Percentiles rank a stretch among this genome's conserved stretches.
These are phyloP conservation scores for Lasioglossum lativentre DNA, from an alignment of 2,888 invertebrate genomes.

Conservation along the genomic window DNA sequence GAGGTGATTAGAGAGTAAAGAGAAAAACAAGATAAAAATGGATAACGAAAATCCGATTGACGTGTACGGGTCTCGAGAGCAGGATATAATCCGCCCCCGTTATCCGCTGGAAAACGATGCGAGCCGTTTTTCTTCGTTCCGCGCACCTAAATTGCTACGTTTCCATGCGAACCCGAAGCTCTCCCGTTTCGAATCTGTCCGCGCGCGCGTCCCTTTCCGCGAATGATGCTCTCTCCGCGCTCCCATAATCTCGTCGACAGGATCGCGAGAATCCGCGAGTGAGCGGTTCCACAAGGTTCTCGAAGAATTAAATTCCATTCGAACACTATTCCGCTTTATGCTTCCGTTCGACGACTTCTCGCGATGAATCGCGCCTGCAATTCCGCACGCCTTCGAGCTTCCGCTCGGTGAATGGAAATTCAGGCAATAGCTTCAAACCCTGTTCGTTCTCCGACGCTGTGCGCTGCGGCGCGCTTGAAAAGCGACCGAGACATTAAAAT, in stretches of 20 bases:
- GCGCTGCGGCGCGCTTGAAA: neutral
- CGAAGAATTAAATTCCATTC: slow-evolving; percentile 42
- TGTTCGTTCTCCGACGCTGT: neutral
- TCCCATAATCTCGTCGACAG: slow-evolving; percentile 43
- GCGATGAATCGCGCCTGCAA: neutral
- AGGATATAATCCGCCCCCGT: slow-evolving; percentile 15
- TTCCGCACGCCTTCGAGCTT: neutral
- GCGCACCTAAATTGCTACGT: slow-evolving; percentile 46
- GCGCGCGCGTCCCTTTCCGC: slow-evolving; percentile 49
- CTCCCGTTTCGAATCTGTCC: slow-evolving; percentile 39
- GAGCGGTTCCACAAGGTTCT: slow-evolving; percentile 5
- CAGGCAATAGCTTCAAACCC: neutral
- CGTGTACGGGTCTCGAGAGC: neutral
- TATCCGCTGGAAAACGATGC: slow-evolving; percentile 9
- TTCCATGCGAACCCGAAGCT: slow-evolving; percentile 55
- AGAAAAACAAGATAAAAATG: slow-evolving; percentile 43
- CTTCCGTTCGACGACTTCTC: neutral
- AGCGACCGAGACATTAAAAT: neutral
- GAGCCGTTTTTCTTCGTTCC: slow-evolving; percentile 15
- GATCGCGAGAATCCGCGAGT: slow-evolving; percentile 24
- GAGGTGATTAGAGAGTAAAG: slow-evolving; percentile 13
- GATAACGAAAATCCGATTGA: slow-evolving; percentile 34
- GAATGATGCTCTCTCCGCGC: slow-evolving; percentile 36
- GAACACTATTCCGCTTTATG: slow-evolving; percentile 38
- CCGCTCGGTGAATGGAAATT: neutral